phyloP scores from a whole-genome alignment of 2,888 invertebrate species.

The Macroteleia sp. region DNA sequence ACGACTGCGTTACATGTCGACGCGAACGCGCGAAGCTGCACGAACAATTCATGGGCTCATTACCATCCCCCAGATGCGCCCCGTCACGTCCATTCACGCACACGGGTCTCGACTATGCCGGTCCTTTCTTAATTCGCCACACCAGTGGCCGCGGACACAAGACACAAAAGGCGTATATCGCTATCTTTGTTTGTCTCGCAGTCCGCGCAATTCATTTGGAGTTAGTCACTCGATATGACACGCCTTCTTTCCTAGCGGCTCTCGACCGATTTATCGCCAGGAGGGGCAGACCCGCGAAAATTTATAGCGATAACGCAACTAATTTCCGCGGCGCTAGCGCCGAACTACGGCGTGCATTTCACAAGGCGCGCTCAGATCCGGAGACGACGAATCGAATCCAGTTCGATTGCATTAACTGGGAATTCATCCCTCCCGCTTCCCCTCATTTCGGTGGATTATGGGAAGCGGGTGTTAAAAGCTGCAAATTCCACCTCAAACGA shows the following conservation, averaged over 20 bases:
- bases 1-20: not conserved
- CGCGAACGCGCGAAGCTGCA: too few species aligned
- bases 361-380: too few species aligned
- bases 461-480: too few species aligned
- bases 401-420: not conserved
- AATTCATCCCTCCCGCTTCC: not conserved
- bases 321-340: slow-evolving; percentile 10
- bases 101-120: not conserved
- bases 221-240: not conserved
- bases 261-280: slow-evolving; percentile 5
- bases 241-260: not conserved
- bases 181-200: too few species aligned
- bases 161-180: too few species aligned
- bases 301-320: slow-evolving; percentile 15
- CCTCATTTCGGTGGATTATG: too few species aligned
- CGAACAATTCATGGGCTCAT: not conserved
- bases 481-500: too few species aligned
- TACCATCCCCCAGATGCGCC: not conserved
- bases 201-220: slow-evolving; percentile 5
- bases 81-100: not conserved
- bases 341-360: not conserved
- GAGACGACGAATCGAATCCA: too few species aligned
- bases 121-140: not conserved
- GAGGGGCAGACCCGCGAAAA: not conserved
- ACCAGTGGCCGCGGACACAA: not conserved